Base-by-base conservation (phyloP, 2,888 invertebrate genomes). In the Caenorhabditis imperialis region DNA sequence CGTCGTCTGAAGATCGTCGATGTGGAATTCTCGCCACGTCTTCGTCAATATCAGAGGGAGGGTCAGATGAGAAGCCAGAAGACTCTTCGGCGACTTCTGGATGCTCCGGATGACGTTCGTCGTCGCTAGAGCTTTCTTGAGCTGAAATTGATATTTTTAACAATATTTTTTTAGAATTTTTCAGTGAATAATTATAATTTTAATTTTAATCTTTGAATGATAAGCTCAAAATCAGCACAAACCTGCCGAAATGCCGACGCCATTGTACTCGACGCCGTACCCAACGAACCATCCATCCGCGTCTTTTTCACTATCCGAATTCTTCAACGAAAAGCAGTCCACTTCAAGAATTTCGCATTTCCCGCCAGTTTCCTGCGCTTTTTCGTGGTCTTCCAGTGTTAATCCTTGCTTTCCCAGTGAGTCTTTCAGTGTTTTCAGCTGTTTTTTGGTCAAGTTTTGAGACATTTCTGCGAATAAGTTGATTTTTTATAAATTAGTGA, bases 241-340 rank as follows among this genome's bases (percentile, higher is more conserved):
- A 47, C 47, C 35, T 16, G 37, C 47, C 3, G 72, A 58, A 22
- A 60, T 20, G 3, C 83, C 83, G 5, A 82, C 58, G 4, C 83
- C 83, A 48, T 81, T 65, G 33, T 79, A 75, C 22, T 80, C 53
- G 8, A 83, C 83, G 12, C 67, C 79, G 38, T 63, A 83, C 6
- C 83, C 83, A 16, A 83, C 57, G 37, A 75, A 54, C 83, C 83
- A 83, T 0, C 83, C 83, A 54, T 81, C 75, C 1, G 53, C 44
- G 20, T 60, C 72, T 23, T 69, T 18, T n/a, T n/a, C 8, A 27
- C 3, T 44, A 0, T 1, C 27, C 3, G 1, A 12, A 6, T 14
- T 22, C 0, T 62, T 44, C 1, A 63, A 7, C n/a, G 62, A 18
- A 23, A 72, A 72, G 47, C 58, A 58, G 23, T 65, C 57, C 20